Evolutionary conservation across 2,888 invertebrate species (phyloP).

Genomic region (Electrophaes corylata): DNA sequence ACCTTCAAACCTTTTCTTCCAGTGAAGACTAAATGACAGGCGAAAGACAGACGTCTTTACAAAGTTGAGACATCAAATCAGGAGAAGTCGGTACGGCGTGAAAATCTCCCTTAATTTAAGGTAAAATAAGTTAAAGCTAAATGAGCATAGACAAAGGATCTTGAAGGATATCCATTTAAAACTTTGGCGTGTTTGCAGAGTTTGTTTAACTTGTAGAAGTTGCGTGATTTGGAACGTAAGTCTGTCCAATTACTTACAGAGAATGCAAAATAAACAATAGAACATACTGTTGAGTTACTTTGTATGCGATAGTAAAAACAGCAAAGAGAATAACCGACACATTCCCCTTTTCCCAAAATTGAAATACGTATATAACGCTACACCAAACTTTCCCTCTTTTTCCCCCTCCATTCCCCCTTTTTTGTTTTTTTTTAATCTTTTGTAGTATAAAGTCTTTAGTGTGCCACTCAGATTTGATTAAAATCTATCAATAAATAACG

Average conservation of each 20-base stretch:
- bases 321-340: no score
- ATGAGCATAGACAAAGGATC: constrained; percentile 18
- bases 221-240: constrained; percentile 16
- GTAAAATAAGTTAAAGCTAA: constrained; percentile 21
- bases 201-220: constrained; percentile 18
- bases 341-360: no score
- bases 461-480: no score
- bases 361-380: no score
- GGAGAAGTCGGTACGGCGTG: constrained; percentile 9
- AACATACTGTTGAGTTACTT: no score
- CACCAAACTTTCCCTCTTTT: no score
- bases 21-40: constrained; percentile 2
- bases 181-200: constrained; percentile 15
- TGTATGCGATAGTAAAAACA: no score
- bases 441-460: no score
- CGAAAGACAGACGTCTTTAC: neutral
- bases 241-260: neutral
- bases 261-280: neutral
- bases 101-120: constrained; percentile 16
- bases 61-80: constrained; percentile 16
- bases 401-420: no score
- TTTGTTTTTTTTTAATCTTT: no score
- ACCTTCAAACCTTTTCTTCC: neutral
- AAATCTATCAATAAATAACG: no score
- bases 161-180: constrained; percentile 19